A percentile compares a stretch with the other conserved stretches of the same genome.
Evolutionary conservation across 2,888 invertebrate species (phyloP).

Genomic region (Xiphydria camelus): DNA sequence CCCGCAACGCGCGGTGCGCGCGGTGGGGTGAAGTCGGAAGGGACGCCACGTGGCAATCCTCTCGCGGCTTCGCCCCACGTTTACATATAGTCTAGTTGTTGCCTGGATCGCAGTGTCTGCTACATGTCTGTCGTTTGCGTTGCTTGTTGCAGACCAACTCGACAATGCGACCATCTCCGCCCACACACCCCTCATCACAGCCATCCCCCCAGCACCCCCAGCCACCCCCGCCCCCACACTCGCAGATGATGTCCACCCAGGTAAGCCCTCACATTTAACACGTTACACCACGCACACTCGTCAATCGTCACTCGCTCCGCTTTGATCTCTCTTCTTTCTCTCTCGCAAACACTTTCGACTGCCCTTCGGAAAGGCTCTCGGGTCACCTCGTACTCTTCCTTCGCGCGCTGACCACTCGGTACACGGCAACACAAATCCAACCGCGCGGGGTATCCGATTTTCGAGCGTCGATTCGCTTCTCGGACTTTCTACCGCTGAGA

Average conservation of each 20-base stretch:
- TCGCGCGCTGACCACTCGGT: too few species aligned
- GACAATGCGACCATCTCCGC: constrained; percentile 81
- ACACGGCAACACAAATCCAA: too few species aligned
- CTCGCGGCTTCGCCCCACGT: too few species aligned
- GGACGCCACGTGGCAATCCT: too few species aligned
- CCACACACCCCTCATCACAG: constrained; percentile 87
- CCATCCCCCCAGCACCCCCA: constrained; percentile 82
- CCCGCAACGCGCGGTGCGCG: too few species aligned
- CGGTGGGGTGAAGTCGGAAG: too few species aligned
- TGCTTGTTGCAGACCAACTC: constrained; percentile 69
- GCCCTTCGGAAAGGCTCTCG: too few species aligned
- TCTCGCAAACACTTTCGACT: too few species aligned
- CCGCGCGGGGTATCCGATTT: too few species aligned
- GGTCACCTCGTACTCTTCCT: too few species aligned
- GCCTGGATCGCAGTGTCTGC: constrained; percentile 58
- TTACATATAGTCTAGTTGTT: constrained; percentile 39
- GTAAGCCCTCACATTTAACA: constrained; percentile 54
- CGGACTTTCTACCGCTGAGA: too few species aligned
- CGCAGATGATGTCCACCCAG: constrained; percentile 81
- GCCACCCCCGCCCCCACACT: constrained; percentile 78
- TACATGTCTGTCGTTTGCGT: constrained; percentile 58
- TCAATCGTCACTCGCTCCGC: constrained; percentile 43
- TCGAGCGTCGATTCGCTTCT: too few species aligned
- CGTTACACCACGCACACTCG: constrained; percentile 42
- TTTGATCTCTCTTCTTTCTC: constrained; percentile 31